Evolutionary conservation across 2,113 vertebrate genomes (phyloP), one percentile per base, ranked within the genome.

Genomic region (Phylloscopus trochilus): DNA sequence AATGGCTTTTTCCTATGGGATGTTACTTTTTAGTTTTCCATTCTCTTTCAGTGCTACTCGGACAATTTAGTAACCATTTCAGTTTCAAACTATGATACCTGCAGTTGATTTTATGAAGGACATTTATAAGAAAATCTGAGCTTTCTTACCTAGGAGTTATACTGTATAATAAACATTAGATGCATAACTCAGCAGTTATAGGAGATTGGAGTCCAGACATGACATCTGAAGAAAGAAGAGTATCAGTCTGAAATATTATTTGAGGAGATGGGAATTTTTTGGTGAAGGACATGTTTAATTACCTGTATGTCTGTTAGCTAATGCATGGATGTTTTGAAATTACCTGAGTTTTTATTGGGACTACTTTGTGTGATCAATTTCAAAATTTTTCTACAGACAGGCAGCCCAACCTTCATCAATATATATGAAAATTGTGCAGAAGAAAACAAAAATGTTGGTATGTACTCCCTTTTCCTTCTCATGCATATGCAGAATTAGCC

Each of bases 401-500:
- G 92, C 83, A 98, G 90, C 73, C 95, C 97, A n/a, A 95, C 82
- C 46, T 95, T 97, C 89, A 95, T 97, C 94, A 98, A 97, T 20
- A 91, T 98, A 53, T 99, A 99, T 64, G 98, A 99, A 98, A 99
- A 99, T 95, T 99, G 98, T 93, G 95, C 98, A 93, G 97, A 98
- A 89, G 96, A 97, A 72, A 95, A 78, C 78, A 94, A 88, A 76
- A 64, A 78, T 53, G 3, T 73, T 84, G 98, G 98, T 98, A 97
- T 35, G 98, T 97, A 66, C 11, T 52, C 26, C 66, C 9, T 62
- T 63, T 67, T 84, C 20, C 28, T 91, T 86, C 35, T 84, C 28
- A 21, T 49, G n/a, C 46, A 22, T 56, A 44, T 26, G 37, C 31
- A 89, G 64, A 94, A 68, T 66, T 78, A 87, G 63, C n/a, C 39